phyloP scores from a whole-genome alignment of 2,113 vertebrate genomes.

The Pimephales promelas region DNA sequence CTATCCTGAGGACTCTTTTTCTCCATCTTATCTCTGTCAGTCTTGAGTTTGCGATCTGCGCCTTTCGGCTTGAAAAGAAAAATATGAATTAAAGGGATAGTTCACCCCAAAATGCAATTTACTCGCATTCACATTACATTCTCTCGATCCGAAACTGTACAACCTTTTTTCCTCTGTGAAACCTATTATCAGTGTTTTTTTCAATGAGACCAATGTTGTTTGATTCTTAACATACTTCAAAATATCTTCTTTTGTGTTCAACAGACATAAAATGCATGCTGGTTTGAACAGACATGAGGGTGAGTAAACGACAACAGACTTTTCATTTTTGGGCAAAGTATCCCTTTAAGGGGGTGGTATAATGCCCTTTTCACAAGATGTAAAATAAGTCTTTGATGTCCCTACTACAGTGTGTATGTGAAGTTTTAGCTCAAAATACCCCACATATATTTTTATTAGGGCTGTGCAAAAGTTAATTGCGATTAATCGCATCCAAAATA shows the following conservation, averaged over 20 bases:
- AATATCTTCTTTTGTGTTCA: not conserved
- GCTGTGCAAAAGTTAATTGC: too few relatives aligned
- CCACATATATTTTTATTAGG: too few relatives aligned
- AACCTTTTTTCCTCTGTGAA: not conserved
- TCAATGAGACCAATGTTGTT: not conserved
- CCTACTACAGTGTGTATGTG: too few relatives aligned
- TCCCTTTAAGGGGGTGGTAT: not conserved
- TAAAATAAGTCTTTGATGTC: too few relatives aligned
- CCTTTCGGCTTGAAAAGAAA: conserved; percentile 84
- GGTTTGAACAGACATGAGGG: not conserved
- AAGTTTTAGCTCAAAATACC: too few relatives aligned
- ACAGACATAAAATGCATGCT: not conserved
- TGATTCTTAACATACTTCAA: not conserved
- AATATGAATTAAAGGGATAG: not conserved
- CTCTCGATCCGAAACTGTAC: not conserved
- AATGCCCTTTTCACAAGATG: too few relatives aligned
- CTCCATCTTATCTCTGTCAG: conserved; percentile 91
- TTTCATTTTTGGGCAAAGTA: not conserved
- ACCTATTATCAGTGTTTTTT: not conserved
- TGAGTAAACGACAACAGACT: not conserved
- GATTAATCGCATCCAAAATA: too few relatives aligned
- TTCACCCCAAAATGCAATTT: not conserved
- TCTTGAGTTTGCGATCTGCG: conserved; percentile 95
- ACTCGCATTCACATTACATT: not conserved
- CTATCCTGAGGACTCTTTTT: conserved; percentile 86